Base-by-base conservation (phyloP, 2,797 vertebrate species). In the Pseudomugil gertrudae region DNA sequence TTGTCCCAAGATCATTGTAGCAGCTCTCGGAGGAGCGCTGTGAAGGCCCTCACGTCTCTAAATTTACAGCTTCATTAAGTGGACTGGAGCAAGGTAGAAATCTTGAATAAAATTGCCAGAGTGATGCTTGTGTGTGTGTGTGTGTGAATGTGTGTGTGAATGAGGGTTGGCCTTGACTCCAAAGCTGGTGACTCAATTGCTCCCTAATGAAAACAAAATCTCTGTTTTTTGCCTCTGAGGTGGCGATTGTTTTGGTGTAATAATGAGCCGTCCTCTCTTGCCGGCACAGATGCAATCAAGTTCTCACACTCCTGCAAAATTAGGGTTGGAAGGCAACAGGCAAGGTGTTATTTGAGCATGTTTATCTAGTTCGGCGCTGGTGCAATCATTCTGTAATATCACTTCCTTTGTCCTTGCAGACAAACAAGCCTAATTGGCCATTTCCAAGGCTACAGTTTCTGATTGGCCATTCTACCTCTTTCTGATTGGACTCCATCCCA, bases 31-130 rank as follows among this genome's bases (percentile, higher is more conserved):
- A 93, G 92, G 93, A 92, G 85, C 85, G 52, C 84, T 79, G 79
- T 62, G 84, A 89, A 90, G 84, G 89, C 88, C 84, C 74, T 87
- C 80, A 65, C 58, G 79, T 83, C 85, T 89, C 87, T 80, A 92
- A 92, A 94, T 94, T 93, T 93, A 93, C 84, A 85, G 91, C 92
- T 93, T 93, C 92, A 94, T 93, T 93, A 93, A 94, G 92, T 91
- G 85, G 86, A 92, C 86, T 69, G 79, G 80, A 85, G 84, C 84
- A 91, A 93, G 89, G 92, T 92, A 93, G 90, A 93, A 92, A 93
- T 92, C 77, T 86, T 87, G 84, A 91, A 91, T 90, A 86, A 83
- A 90, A 93, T 92, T 91, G 83, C 86, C 76, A 83, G 84, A 72
- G 73, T 84, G 72, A 29, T 71, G 63, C 52, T 75, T 72, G 9